Conservation (phyloP, 35 echinoderm and acorn worm genomes). For the Apostichopus japonicus region DNA sequence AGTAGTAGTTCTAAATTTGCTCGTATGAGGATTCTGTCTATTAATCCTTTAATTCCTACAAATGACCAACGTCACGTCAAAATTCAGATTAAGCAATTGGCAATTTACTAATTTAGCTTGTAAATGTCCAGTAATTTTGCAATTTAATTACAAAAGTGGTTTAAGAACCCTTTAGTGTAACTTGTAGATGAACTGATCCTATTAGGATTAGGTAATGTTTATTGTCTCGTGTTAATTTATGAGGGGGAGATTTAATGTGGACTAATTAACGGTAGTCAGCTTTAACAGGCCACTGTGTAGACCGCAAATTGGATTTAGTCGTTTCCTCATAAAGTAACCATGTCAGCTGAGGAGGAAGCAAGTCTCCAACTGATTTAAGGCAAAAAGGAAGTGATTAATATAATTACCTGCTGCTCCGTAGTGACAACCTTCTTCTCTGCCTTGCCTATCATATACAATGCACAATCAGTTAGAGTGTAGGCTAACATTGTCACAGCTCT, state of each 20-base stretch:
- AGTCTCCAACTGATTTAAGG: background rate
- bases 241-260: background rate
- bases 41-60: too few species aligned
- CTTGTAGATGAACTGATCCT: too few species aligned
- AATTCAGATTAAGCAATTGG: too few species aligned
- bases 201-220: too few species aligned
- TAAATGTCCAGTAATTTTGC: too few species aligned
- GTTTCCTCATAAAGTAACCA: background rate
- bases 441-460: background rate
- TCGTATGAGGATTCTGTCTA: too few species aligned
- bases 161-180: too few species aligned
- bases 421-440: background rate
- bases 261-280: background rate
- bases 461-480: background rate
- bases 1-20: too few species aligned
- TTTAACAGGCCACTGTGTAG: background rate
- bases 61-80: too few species aligned
- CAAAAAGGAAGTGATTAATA: constrained; percentile 38
- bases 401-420: background rate
- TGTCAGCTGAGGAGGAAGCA: constrained; percentile 37
- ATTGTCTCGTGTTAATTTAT: too few species aligned
- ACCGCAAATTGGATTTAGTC: background rate
- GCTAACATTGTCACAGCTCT: background rate
- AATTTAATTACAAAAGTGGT: too few species aligned
- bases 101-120: too few species aligned